Percentiles rank a stretch among this genome's conserved stretches.
phyloP scores from a whole-genome alignment of 2,888 invertebrate genomes.

The Melanostoma mellinum region DNA sequence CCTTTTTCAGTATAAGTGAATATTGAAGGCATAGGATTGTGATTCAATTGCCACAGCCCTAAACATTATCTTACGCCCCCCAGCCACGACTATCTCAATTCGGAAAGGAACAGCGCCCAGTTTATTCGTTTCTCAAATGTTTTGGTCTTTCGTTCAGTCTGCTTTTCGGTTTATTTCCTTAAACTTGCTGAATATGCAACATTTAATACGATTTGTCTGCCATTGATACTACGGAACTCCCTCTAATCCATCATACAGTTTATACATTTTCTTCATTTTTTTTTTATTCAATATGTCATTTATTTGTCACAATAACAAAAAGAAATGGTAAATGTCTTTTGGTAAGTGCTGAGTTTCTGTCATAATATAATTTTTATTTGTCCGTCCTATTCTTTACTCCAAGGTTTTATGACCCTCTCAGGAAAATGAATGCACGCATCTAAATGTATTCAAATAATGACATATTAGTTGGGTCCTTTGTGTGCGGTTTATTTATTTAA shows the following conservation, averaged over 20 bases:
- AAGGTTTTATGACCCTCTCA: slow-evolving; percentile 37
- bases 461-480: slow-evolving; percentile 41
- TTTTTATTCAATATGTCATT: slow-evolving; percentile 33
- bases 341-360: slow-evolving; percentile 13
- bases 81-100: no score
- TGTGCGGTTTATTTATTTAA: slow-evolving; percentile 33
- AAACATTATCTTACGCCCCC: no score
- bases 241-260: background rate
- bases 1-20: slow-evolving; percentile 10
- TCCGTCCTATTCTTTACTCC: slow-evolving; percentile 16
- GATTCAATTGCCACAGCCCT: no score
- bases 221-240: slow-evolving; percentile 4
- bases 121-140: no score
- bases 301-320: slow-evolving; percentile 18
- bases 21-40: background rate
- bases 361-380: background rate
- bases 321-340: slow-evolving; percentile 22
- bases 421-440: slow-evolving; percentile 39
- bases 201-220: slow-evolving; percentile 8
- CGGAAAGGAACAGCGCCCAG: no score
- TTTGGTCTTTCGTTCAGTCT: no score
- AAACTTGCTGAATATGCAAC: no score
- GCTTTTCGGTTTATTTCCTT: no score
- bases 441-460: slow-evolving; percentile 52
- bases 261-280: background rate